A percentile compares a stretch with the other conserved stretches of the same genome.
Conservation (phyloP, 2,113 vertebrate species). For the Sitta europaea region DNA sequence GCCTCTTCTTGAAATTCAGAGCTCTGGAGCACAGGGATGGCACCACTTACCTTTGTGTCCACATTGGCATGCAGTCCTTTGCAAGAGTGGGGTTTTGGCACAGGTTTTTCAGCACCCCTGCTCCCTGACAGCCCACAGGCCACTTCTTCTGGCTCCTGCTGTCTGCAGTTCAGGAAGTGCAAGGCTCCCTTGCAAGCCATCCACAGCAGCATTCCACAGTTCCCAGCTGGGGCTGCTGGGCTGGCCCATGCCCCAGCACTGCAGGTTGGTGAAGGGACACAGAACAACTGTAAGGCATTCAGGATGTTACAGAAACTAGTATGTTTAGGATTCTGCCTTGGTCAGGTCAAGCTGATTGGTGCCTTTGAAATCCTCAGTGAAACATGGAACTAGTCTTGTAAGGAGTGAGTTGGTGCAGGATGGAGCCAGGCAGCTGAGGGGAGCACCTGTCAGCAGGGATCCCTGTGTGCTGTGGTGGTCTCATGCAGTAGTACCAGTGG, state of each 20-base stretch:
- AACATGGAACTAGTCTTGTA: not conserved
- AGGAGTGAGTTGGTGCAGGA: not conserved
- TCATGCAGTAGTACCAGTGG: accelerated
- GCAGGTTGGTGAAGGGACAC: not conserved
- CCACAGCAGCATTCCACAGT: not conserved
- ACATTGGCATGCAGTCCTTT: not conserved
- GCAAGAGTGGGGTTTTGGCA: not conserved
- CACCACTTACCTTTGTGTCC: not conserved
- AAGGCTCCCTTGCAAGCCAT: accelerated
- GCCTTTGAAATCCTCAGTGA: not conserved
- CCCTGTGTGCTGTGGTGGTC: not conserved
- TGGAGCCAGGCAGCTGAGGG: not conserved
- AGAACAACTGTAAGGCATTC: not conserved
- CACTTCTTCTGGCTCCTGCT: not conserved
- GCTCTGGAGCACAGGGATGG: not conserved
- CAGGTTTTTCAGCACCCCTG: not conserved
- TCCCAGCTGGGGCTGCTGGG: not conserved
- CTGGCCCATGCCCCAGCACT: not conserved
- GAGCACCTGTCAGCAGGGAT: accelerated
- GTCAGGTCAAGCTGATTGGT: not conserved
- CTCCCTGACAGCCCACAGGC: not conserved
- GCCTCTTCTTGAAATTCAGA: not conserved
- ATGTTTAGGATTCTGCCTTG: not conserved
- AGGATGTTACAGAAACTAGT: accelerated
- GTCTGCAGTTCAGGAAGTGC: accelerated